phyloP scores from a whole-genome alignment of 2,888 invertebrate genomes.

The Gymnocheta viridis region DNA sequence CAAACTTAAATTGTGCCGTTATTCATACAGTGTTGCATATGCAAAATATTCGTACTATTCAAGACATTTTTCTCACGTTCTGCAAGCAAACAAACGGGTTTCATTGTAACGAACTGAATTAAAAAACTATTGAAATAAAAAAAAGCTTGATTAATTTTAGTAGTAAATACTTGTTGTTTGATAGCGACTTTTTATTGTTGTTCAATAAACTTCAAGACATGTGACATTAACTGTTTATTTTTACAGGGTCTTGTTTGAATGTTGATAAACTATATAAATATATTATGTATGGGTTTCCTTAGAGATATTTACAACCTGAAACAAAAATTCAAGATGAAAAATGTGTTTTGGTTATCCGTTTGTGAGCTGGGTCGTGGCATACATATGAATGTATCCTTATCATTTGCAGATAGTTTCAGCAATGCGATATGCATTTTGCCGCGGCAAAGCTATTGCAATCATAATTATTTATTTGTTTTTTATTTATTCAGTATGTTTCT shows the following conservation, averaged over 20 bases:
- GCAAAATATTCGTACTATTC: conserved; percentile 16
- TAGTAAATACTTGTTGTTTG: conserved; percentile 10
- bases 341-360: too few species aligned
- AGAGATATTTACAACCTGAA: neutral
- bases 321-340: too few species aligned
- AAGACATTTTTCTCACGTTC: conserved; percentile 56
- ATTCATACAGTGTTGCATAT: conserved; percentile 24
- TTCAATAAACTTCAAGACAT: conserved; percentile 23
- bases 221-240: conserved; percentile 10
- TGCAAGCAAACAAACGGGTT: conserved; percentile 43
- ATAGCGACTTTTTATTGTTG: neutral
- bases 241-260: neutral
- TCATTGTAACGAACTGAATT: neutral
- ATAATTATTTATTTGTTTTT: too few species aligned
- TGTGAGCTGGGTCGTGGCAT: too few species aligned
- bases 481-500: too few species aligned
- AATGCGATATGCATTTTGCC: too few species aligned
- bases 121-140: neutral
- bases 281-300: neutral
- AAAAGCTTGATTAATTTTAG: conserved; percentile 28
- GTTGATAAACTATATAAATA: neutral
- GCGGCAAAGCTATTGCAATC: too few species aligned
- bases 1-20: conserved; percentile 42
- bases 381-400: too few species aligned
- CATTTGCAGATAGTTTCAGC: too few species aligned